Evolutionary conservation across 2,113 vertebrate species (phyloP), one percentile per base, ranked within the genome.

Genomic region (Saimiri boliviensis): DNA sequence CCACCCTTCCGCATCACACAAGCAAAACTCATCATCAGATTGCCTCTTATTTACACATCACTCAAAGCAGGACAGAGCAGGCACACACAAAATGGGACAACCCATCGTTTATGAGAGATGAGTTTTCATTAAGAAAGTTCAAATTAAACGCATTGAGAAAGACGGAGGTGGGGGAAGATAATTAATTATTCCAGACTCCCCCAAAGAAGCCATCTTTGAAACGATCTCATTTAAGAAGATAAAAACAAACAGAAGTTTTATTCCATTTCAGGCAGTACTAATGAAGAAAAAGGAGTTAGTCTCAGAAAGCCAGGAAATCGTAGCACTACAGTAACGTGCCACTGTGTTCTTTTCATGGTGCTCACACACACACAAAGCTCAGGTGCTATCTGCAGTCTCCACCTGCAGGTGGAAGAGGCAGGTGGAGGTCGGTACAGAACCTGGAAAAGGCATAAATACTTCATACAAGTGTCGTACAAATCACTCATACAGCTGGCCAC

Each of bases 61-160:
- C 77, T 98, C 97, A 98, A 97, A 97, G 97, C 80, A 87, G 94
- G 97, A 94, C 83, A 87, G 94, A 95, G 76, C 12, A 85, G 42
- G 86, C 92, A 90, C 86, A 90, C 1, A 0, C 70, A 88, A 93
- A 97, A 80, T 73, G 45, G 96, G 85, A 73, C 92, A 54, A 35
- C 93, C 71, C 96, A 56, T 80, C 71, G 0, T 96, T 98, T 96
- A 56, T 97, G 97, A 96, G 95, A 97, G 96, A 97, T 97, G 97
- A 96, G 92, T 94, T 98, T 98, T 98, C 97, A 98, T 97, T 98
- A 97, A 95, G 97, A 97, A 95, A 89, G 70, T 70, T 98, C 88
- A 97, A 96, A 98, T 96, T 96, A 97, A 97, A 96, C 27, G 86
- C 94, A 96, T 92, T 97, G 93, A 92, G 76, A 97, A 94, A 89